A percentile compares a stretch with the other conserved stretches of the same genome.
phyloP scores from a whole-genome alignment of 2,797 vertebrate genomes.

The Paramormyrops hopkinsi region DNA sequence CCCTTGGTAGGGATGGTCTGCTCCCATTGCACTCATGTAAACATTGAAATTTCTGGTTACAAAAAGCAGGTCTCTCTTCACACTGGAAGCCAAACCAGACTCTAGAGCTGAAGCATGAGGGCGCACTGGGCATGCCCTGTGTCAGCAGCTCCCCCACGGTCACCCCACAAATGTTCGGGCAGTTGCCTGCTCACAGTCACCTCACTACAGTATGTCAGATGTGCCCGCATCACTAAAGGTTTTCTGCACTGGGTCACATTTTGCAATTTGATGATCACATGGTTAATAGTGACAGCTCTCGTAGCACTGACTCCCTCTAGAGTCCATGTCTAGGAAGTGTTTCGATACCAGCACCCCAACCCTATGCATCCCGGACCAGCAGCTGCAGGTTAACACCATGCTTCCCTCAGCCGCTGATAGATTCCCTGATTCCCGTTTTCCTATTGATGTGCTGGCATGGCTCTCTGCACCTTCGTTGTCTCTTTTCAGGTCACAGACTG shows the following conservation, averaged over 20 bases:
- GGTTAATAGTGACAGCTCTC: conserved; percentile 52
- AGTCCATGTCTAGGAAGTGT: conserved; percentile 56
- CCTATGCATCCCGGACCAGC: not conserved
- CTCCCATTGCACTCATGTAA: conserved; percentile 56
- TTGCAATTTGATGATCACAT: not conserved
- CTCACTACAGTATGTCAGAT: not conserved
- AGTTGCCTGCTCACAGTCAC: not conserved
- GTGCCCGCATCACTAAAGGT: not conserved
- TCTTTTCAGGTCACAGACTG: not conserved
- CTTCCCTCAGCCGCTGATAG: not conserved
- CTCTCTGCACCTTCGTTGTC: not conserved
- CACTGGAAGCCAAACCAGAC: conserved; percentile 39
- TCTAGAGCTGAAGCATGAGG: not conserved
- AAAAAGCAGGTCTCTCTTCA: conserved; percentile 51
- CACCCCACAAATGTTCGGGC: not conserved
- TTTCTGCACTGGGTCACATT: not conserved
- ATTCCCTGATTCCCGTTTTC: not conserved
- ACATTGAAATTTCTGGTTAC: conserved; percentile 61
- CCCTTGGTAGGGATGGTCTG: conserved; percentile 52
- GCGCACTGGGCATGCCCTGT: not conserved
- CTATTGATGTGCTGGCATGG: not conserved
- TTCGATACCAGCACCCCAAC: not conserved
- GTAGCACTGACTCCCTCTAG: conserved; percentile 81
- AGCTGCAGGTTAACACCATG: not conserved
- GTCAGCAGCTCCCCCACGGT: not conserved